Base-by-base conservation (phyloP, 2,888 invertebrate genomes). In the Polyommatus icarus region DNA sequence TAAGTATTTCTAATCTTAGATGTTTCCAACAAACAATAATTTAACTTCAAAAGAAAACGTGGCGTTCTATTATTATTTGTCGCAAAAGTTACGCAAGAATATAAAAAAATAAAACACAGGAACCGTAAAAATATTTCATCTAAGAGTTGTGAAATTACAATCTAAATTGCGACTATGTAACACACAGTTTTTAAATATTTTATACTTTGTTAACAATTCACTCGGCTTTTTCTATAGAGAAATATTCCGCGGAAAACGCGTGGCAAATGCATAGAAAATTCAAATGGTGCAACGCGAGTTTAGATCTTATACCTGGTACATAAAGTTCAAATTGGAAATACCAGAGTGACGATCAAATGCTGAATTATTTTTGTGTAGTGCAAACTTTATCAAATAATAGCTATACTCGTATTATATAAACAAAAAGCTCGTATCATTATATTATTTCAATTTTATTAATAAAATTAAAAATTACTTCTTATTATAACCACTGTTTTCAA, bases 151-250 rank as follows among this genome's bases (percentile, higher is more conserved):
- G 67, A 67, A 67, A 67, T 67, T 67, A 67, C 15, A 67, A 67
- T 67, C 67, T 67, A 67, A 67, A 67, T 67, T 67, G 67, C 67
- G 8, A 67, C 29, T 32, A 67, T 67, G 67, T 29, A 67, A 67
- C 67, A 29, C 15, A 29, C 15, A 29, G 67, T 67, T 67, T 67
- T 67, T 67, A 32, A 67, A 67, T 67, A 67, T 67, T 67, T 67
- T 67, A 18, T 67, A 67, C 29, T 67, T 67, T 67, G 67, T 67
- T 67, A 67, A 67, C 67, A 67, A 67, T 67, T 67, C 67, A 67
- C 67, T 67, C 29, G 29, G 67, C 29, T 67, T 67, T 59, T 67
- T 67, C 67, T 67, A 67, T 67, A 67, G 67, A 12, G 29, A 15
- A 29, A 67, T 67, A 67, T 67, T 6, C 15, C 67, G 6, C 67